A percentile compares a stretch with the other conserved stretches of the same genome.
phyloP scores from a whole-genome alignment of 1,140 invertebrate species.

The Dreissena polymorpha region DNA sequence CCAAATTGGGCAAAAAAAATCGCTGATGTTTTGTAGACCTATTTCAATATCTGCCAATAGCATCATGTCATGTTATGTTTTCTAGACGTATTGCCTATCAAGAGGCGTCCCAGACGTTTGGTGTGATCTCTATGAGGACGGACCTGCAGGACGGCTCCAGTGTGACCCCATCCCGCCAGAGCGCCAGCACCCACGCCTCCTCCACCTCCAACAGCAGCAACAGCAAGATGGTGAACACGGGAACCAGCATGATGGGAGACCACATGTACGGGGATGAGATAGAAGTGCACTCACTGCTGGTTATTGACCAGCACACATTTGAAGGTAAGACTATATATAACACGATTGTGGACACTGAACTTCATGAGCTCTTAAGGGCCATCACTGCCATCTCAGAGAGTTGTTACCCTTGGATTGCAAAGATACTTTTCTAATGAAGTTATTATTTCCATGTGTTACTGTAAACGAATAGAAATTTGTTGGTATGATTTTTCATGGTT shows the following conservation, averaged over 20 bases:
- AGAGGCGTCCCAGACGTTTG: constrained; percentile 95
- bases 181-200: constrained; percentile 89
- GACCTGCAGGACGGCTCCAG: constrained; percentile 82
- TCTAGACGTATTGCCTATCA: constrained; percentile 93
- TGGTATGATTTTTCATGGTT: too few species aligned
- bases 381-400: too few species aligned
- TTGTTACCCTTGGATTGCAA: neutral
- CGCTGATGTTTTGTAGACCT: too few species aligned
- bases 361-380: neutral
- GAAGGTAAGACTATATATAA: constrained; percentile 83
- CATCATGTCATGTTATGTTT: too few species aligned
- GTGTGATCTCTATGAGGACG: constrained; percentile 93
- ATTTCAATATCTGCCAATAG: too few species aligned
- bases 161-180: constrained; percentile 83
- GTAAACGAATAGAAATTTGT: too few species aligned
- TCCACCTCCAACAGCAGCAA: constrained; percentile 80
- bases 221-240: constrained; percentile 69
- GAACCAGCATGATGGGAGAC: constrained; percentile 65
- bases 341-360: neutral
- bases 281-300: constrained; percentile 94
- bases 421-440: too few species aligned
- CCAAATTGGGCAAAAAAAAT: too few species aligned
- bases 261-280: constrained; percentile 88
- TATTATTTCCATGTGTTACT: too few species aligned
- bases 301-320: constrained; percentile 98